These are phyloP conservation scores for Zootoca vivipara DNA, from an alignment of 2,113 vertebrate species.

Conservation along the genomic window DNA sequence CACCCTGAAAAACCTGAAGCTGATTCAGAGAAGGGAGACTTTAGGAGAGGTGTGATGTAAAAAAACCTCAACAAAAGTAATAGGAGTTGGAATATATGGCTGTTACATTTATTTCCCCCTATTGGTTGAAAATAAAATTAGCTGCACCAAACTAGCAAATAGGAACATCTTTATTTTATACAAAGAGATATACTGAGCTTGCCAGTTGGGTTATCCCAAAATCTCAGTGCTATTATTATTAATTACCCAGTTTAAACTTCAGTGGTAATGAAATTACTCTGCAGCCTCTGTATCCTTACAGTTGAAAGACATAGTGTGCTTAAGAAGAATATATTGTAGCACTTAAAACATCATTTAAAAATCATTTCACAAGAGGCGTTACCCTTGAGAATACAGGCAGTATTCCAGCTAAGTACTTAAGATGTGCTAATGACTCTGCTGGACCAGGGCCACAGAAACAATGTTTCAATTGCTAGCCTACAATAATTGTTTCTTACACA, in stretches of 20 bases:
- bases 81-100: neutral
- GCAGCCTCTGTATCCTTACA: neutral
- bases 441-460: neutral
- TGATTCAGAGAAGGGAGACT: neutral
- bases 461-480: neutral
- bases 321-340: neutral
- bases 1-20: neutral
- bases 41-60: neutral
- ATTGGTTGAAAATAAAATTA: neutral
- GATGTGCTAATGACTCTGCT: neutral
- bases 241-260: slow-evolving; percentile 15
- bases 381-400: neutral
- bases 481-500: neutral
- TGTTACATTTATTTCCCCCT: neutral
- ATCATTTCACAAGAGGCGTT: neutral
- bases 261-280: neutral
- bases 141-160: neutral
- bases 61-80: neutral
- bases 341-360: slow-evolving; percentile 19
- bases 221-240: neutral
- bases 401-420: neutral
- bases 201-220: neutral
- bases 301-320: neutral
- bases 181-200: neutral
- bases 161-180: neutral